These are phyloP conservation scores for Coendou prehensilis DNA, from an alignment of 2,797 vertebrate species.

Conservation along the genomic window DNA sequence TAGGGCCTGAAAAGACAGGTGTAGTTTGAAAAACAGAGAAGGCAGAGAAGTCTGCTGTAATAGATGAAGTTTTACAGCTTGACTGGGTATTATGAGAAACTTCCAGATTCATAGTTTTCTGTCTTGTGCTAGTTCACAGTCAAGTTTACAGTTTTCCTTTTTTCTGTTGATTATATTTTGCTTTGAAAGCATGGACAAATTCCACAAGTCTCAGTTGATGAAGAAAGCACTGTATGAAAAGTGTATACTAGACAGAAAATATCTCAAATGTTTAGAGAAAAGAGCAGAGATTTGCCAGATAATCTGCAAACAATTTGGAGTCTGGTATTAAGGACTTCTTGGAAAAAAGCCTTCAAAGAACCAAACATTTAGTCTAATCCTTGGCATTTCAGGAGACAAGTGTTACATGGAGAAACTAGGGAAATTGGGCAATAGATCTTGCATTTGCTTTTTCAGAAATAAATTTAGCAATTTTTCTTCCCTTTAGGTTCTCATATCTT, in stretches of 20 bases:
- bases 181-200: constrained; percentile 63
- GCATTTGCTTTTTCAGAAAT: neutral
- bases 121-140: neutral
- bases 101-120: constrained; percentile 38
- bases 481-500: neutral
- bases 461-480: neutral
- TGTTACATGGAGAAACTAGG: constrained; percentile 27
- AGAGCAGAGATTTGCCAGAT: constrained; percentile 49
- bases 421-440: neutral
- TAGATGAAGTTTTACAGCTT: neutral
- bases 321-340: constrained; percentile 24
- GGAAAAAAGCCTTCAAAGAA: constrained; percentile 17
- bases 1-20: neutral
- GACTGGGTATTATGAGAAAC: constrained; percentile 9
- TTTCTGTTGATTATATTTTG: constrained; percentile 29
- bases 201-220: neutral
- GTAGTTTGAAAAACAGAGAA: neutral
- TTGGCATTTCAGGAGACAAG: constrained; percentile 56
- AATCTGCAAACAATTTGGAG: constrained; percentile 72
- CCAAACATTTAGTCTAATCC: constrained; percentile 49
- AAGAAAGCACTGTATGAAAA: constrained; percentile 59
- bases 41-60: neutral
- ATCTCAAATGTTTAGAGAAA: constrained; percentile 47
- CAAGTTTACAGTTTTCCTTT: constrained; percentile 54
- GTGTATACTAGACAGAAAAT: constrained; percentile 24